Conservation (phyloP, 2,888 invertebrate genomes). For the Scaptomyza parva region DNA sequence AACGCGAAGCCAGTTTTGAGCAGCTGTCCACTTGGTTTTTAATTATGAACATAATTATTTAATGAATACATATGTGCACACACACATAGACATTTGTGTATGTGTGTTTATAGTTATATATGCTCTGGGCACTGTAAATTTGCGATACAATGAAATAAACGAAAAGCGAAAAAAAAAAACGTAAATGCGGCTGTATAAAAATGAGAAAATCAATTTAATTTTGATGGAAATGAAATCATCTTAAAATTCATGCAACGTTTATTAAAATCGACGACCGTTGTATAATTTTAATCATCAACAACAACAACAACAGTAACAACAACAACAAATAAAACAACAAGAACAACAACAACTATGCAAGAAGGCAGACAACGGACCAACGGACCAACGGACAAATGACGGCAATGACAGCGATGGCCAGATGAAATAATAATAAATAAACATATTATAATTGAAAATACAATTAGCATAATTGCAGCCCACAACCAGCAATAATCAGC, state of each 20-base stretch:
- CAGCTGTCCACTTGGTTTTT: conserved; percentile 63
- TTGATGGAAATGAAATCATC: conserved; percentile 74
- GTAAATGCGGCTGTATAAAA: neutral
- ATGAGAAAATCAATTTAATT: conserved; percentile 70
- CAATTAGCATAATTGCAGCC: conserved; percentile 76
- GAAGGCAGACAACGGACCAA: too few species aligned
- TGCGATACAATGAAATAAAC: conserved; percentile 29
- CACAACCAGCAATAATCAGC: conserved; percentile 26
- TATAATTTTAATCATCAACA: conserved; percentile 72
- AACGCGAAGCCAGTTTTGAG: conserved; percentile 27
- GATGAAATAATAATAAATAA: conserved; percentile 76
- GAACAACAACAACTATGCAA: conserved; percentile 33
- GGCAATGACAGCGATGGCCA: conserved; percentile 14
- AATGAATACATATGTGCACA: conserved; percentile 54
- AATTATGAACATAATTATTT: conserved; percentile 77
- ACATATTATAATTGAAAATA: conserved; percentile 79
- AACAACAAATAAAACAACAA: conserved; percentile 51
- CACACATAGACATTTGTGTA: conserved; percentile 1
- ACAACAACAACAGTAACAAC: conserved; percentile 52
- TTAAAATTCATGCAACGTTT: conserved; percentile 74
- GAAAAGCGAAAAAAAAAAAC: conserved; percentile 8
- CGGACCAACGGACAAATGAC: too few species aligned
- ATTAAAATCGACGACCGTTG: conserved; percentile 68
- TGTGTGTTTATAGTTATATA: conserved; percentile 68
- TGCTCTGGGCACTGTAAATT: conserved; percentile 54